Conservation (phyloP, 1,140 invertebrate species). For the Drosophila ohnishii region DNA sequence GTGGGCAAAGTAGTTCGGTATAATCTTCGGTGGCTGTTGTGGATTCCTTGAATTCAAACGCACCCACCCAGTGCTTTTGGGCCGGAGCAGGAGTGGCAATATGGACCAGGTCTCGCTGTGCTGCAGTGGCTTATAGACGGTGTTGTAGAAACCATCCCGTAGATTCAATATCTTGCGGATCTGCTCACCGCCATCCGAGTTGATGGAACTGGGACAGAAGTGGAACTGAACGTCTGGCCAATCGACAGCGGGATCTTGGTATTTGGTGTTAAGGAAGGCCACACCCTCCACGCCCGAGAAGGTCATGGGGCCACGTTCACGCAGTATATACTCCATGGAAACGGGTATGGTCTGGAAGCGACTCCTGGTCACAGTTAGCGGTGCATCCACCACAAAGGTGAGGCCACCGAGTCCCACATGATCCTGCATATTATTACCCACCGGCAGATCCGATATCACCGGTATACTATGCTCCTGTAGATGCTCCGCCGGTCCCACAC, state of each 20-base stretch:
- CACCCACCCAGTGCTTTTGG: constrained; percentile 92
- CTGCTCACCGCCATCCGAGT: constrained; percentile 90
- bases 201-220: constrained; percentile 91
- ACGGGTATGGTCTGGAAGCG: constrained; percentile 91
- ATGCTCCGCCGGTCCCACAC: constrained; percentile 92
- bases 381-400: constrained; percentile 91
- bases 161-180: constrained; percentile 90
- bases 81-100: constrained; percentile 90
- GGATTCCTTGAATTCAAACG: constrained; percentile 91
- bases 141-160: constrained; percentile 91
- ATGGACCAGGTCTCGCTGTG: constrained; percentile 93
- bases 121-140: constrained; percentile 91
- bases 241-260: constrained; percentile 88
- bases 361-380: constrained; percentile 90
- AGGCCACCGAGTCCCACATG: constrained; percentile 91
- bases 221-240: constrained; percentile 95
- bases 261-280: constrained; percentile 93
- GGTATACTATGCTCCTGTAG: constrained; percentile 90
- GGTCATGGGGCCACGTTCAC: constrained; percentile 91
- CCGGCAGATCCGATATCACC: constrained; percentile 89
- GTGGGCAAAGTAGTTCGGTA: constrained; percentile 95
- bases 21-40: constrained; percentile 91
- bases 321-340: constrained; percentile 91
- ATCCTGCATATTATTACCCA: constrained; percentile 91
- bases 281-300: constrained; percentile 91